Percentiles rank a stretch among this genome's conserved stretches.
These are phyloP conservation scores for Bagarius yarrelli DNA, from an alignment of 2,113 vertebrate genomes.

Conservation along the genomic window DNA sequence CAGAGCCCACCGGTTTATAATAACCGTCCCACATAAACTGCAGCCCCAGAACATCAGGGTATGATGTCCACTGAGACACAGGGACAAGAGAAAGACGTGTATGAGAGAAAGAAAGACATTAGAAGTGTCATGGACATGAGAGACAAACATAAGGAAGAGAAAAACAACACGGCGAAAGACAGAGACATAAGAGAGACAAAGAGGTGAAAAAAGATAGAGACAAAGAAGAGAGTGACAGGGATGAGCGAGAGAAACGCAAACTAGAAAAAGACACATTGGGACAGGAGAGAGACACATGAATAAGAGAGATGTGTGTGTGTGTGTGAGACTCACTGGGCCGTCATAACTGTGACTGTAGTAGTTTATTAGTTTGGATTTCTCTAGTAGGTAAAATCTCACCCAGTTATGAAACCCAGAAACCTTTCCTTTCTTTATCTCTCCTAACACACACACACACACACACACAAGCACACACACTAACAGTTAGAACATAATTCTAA, in stretches of 20 bases:
- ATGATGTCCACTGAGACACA: conserved; percentile 77
- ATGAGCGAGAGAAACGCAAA: too few species aligned
- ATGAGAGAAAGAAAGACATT: too few species aligned
- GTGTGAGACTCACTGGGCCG: conserved; percentile 77
- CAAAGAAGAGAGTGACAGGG: too few species aligned
- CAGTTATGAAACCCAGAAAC: conserved; percentile 97
- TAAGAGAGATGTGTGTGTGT: neutral
- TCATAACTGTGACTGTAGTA: conserved; percentile 91
- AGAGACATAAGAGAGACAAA: too few species aligned
- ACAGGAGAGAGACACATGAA: too few species aligned
- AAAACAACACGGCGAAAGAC: too few species aligned
- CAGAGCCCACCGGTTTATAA: conserved; percentile 86
- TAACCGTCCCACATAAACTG: conserved; percentile 92
- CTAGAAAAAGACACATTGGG: too few species aligned
- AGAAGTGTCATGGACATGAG: too few species aligned
- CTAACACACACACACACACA: conserved; percentile 60
- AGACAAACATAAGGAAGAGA: too few species aligned
- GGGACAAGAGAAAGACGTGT: neutral
- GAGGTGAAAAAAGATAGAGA: too few species aligned
- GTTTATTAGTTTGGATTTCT: conserved; percentile 79
- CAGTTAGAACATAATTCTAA: too few species aligned
- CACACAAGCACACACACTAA: neutral
- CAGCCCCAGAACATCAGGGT: conserved; percentile 84
- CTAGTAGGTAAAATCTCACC: conserved; percentile 89
- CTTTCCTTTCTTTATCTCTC: conserved; percentile 87